A percentile compares a stretch with the other conserved stretches of the same genome.
Conservation (phyloP, 2,113 vertebrate species). For the Mixornis gularis region DNA sequence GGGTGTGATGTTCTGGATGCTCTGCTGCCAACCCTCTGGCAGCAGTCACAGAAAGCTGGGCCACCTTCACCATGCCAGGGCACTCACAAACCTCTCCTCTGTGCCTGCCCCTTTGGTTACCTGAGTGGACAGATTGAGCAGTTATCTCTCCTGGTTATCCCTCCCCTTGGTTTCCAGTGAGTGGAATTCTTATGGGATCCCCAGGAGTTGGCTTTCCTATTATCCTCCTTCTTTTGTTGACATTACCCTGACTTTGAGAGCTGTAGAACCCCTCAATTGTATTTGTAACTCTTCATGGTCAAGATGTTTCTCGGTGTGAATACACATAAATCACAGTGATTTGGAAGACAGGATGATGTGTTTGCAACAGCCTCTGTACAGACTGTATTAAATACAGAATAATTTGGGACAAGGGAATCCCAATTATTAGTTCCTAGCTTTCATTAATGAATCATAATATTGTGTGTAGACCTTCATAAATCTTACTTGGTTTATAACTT, state of each 20-base stretch:
- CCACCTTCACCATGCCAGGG: background rate
- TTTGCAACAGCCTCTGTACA: background rate
- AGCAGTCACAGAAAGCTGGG: background rate
- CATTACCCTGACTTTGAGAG: background rate
- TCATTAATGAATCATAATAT: background rate
- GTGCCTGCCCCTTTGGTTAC: background rate
- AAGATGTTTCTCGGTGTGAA: background rate
- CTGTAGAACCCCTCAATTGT: background rate
- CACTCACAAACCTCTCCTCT: background rate
- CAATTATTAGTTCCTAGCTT: background rate
- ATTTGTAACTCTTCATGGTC: background rate
- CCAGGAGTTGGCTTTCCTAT: background rate
- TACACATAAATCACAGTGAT: background rate
- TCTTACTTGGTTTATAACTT: background rate
- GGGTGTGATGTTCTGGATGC: background rate
- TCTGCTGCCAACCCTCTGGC: background rate
- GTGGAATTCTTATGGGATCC: background rate
- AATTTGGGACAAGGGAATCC: background rate
- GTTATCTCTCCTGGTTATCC: background rate
- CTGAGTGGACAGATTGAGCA: rapidly evolving
- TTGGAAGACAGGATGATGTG: background rate
- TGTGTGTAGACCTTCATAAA: background rate
- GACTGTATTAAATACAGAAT: background rate
- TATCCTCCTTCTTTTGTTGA: background rate
- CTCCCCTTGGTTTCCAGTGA: background rate